phyloP scores from a whole-genome alignment of 2,797 vertebrate species.

The Cirrhinus mrigala region DNA sequence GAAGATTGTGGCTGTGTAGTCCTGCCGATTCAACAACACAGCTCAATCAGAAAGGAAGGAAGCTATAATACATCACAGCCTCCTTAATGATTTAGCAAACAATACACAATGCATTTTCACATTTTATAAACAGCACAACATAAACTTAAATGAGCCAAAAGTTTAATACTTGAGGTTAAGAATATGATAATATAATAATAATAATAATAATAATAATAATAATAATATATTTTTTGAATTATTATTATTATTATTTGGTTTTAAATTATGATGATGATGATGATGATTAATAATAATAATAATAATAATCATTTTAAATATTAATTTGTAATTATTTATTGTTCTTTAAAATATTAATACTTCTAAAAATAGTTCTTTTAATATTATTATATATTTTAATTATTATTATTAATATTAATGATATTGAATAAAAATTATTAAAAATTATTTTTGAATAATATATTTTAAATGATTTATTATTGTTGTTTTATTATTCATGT shows the following conservation, averaged over 20 bases:
- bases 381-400: too few relatives aligned
- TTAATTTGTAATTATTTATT: neutral
- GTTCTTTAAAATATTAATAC: too few relatives aligned
- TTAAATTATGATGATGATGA: too few relatives aligned
- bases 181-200: neutral
- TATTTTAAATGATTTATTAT: too few relatives aligned
- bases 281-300: too few relatives aligned
- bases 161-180: neutral
- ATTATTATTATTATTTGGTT: neutral
- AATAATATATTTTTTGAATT: neutral
- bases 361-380: too few relatives aligned
- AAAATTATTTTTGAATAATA: too few relatives aligned
- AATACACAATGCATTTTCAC: neutral
- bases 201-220: neutral
- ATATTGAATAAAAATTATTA: too few relatives aligned
- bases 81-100: too few relatives aligned
- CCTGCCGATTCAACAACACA: constrained; percentile 70
- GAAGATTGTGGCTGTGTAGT: constrained; percentile 93
- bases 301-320: too few relatives aligned
- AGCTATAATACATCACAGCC: neutral
- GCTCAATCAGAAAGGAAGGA: neutral
- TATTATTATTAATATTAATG: too few relatives aligned
- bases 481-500: too few relatives aligned
- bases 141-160: neutral
- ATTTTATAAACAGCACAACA: neutral